phyloP scores from a whole-genome alignment of 2,888 invertebrate genomes.

The Lydus trimaculatus region DNA sequence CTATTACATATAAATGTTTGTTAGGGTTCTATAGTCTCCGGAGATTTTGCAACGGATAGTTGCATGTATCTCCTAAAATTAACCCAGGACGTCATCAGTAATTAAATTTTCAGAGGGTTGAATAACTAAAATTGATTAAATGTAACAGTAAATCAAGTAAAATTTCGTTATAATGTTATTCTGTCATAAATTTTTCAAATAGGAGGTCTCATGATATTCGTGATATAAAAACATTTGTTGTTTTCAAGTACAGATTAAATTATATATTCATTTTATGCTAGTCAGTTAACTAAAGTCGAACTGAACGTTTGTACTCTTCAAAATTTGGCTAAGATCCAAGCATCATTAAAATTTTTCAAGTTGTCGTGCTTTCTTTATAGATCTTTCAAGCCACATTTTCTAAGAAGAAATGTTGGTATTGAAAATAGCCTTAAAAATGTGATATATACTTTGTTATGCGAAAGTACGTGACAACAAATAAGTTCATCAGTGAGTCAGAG shows the following conservation, averaged over 20 bases:
- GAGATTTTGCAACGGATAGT: slow-evolving; percentile 2
- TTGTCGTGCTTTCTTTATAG: slow-evolving; percentile 16
- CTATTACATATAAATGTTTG: background rate
- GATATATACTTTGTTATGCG: background rate
- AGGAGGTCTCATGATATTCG: background rate
- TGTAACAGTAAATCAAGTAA: background rate
- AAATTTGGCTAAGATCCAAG: slow-evolving; percentile 33
- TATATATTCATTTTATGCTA: slow-evolving; percentile 33
- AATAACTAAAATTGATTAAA: background rate
- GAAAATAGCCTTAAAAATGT: background rate
- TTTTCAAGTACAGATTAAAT: slow-evolving; percentile 20
- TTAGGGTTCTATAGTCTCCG: background rate
- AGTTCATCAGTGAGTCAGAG: slow-evolving; percentile 28
- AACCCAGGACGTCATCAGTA: background rate
- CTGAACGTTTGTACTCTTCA: slow-evolving; percentile 29
- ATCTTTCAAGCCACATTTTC: background rate
- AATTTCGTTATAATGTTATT: background rate
- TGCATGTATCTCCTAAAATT: background rate
- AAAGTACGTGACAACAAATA: slow-evolving; percentile 24
- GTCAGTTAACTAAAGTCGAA: slow-evolving; percentile 32
- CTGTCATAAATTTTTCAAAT: background rate
- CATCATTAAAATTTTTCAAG: slow-evolving; percentile 33
- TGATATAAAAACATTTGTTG: background rate
- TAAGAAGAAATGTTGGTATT: slow-evolving; percentile 4
- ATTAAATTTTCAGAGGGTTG: background rate